Percentiles rank a stretch among this genome's conserved stretches.
Conservation (phyloP, 2,888 invertebrate genomes). For the Allacma fusca region DNA sequence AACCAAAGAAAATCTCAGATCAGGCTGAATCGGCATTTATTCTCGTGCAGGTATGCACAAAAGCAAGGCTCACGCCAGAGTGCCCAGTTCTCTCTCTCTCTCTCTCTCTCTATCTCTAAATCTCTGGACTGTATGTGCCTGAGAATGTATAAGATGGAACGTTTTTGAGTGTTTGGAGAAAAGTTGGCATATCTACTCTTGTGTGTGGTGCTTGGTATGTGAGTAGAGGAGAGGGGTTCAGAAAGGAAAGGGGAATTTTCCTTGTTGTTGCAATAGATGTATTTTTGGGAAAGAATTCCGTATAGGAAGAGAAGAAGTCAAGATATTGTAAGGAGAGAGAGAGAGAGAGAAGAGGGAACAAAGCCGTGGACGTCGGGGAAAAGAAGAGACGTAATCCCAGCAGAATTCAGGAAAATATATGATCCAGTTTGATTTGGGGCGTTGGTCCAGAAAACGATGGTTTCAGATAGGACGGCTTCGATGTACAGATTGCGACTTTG, state of each 20-base stretch:
- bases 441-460: slow-evolving; percentile 44
- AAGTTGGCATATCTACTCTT: no score
- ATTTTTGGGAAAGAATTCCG: background rate
- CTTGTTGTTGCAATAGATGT: background rate
- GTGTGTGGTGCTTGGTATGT: no score
- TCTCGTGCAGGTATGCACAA: slow-evolving; percentile 8
- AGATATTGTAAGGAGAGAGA: background rate
- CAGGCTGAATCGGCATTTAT: slow-evolving; percentile 34
- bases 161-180: no score
- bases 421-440: slow-evolving; percentile 50
- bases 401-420: slow-evolving; percentile 53
- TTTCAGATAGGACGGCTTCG: slow-evolving; percentile 28
- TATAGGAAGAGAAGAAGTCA: slow-evolving; percentile 17
- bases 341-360: slow-evolving; percentile 7
- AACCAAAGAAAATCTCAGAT: slow-evolving; percentile 9
- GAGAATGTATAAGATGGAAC: no score
- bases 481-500: slow-evolving; percentile 27
- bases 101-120: no score
- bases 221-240: no score
- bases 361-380: background rate
- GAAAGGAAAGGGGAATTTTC: background rate
- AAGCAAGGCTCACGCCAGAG: background rate
- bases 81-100: background rate
- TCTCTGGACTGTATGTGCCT: no score
- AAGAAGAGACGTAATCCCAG: slow-evolving; percentile 43